These are phyloP conservation scores for Grallaria varia DNA, from an alignment of 2,113 vertebrate genomes.

Conservation along the genomic window DNA sequence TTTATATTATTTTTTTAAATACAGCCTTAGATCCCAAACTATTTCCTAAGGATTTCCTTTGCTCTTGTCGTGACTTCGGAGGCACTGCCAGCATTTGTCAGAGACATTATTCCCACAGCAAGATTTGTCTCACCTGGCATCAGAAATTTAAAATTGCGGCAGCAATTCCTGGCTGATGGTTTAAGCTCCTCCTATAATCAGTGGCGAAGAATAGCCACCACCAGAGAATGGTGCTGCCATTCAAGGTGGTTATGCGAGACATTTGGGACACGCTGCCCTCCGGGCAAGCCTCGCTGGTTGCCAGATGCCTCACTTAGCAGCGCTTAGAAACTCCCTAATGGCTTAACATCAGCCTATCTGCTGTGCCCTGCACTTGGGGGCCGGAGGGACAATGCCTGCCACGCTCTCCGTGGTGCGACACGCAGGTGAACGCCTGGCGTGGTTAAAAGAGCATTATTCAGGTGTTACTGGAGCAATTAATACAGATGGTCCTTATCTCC, in stretches of 20 bases:
- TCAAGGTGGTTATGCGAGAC: not conserved
- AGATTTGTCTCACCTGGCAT: not conserved
- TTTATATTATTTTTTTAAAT: not conserved
- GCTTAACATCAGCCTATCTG: not conserved
- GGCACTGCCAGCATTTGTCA: not conserved
- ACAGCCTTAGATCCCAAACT: not conserved
- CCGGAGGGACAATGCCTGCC: not conserved
- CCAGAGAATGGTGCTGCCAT: not conserved
- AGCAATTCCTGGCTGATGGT: not conserved
- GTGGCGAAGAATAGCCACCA: not conserved
- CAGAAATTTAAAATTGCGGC: not conserved
- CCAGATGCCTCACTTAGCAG: not conserved
- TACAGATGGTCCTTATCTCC: not conserved
- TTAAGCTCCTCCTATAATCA: not conserved
- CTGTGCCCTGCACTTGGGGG: not conserved
- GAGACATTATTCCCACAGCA: not conserved
- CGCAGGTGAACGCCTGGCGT: not conserved
- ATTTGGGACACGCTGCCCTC: not conserved
- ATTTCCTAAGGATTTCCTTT: slow-evolving; percentile 23
- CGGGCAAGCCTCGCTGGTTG: not conserved
- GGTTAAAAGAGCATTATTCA: not conserved
- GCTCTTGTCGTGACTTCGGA: not conserved
- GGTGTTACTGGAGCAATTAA: not conserved
- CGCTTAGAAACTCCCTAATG: not conserved
- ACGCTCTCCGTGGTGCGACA: not conserved